Percentiles rank a stretch among this genome's conserved stretches.
Evolutionary conservation across 2,113 vertebrate species (phyloP).

Genomic region (Bos taurus): DNA sequence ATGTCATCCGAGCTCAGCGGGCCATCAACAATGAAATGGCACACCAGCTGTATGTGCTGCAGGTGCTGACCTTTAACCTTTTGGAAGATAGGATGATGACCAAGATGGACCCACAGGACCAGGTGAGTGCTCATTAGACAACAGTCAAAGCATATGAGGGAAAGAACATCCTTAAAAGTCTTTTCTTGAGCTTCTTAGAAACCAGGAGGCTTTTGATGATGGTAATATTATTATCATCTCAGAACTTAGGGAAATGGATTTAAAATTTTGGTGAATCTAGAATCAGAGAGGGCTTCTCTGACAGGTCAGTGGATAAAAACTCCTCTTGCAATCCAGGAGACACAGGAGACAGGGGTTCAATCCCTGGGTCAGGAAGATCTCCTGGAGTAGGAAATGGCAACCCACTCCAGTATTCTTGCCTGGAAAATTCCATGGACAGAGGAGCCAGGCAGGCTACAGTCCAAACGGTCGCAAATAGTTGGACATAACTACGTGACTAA

Average conservation of each 20-base stretch:
- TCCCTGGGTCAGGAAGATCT: not conserved
- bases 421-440: not conserved
- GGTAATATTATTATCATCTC: not conserved
- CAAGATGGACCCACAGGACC: conserved; percentile 99
- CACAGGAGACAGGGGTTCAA: not conserved
- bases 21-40: conserved; percentile 98
- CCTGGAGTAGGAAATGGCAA: not conserved
- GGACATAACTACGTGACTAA: not conserved
- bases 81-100: conserved; percentile 99
- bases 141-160: fast-evolving
- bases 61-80: conserved; percentile 98
- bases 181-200: not conserved
- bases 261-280: not conserved
- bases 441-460: not conserved
- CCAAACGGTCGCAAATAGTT: not conserved
- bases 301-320: not conserved
- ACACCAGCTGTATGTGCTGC: conserved; percentile 96
- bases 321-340: not conserved
- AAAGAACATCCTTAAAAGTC: not conserved
- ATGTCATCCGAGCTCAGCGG: conserved; percentile 92
- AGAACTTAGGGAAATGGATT: not conserved
- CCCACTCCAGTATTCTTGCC: not conserved
- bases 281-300: not conserved
- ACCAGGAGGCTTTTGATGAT: not conserved
- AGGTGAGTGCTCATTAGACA: conserved; percentile 78